Conservation (phyloP, 2,113 vertebrate genomes). For the Lonchura striata region DNA sequence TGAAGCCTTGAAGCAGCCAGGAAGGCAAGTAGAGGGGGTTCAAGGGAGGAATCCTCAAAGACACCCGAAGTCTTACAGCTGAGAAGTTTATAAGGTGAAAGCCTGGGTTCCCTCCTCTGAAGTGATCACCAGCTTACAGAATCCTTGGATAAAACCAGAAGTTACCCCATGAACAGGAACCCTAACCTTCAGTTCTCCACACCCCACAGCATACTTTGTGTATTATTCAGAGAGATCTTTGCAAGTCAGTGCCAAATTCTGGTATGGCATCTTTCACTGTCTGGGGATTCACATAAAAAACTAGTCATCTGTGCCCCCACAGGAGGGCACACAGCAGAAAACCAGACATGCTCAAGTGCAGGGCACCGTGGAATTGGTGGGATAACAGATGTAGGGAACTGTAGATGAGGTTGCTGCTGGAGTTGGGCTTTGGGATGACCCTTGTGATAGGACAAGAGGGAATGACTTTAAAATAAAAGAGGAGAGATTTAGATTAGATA, state of each 20-base stretch:
- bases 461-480: neutral
- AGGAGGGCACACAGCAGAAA: neutral
- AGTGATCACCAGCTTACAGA: neutral
- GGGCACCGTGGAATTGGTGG: neutral
- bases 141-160: neutral
- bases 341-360: neutral
- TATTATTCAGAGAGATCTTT: neutral
- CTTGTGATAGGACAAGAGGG: neutral
- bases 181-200: neutral
- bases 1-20: neutral
- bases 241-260: neutral
- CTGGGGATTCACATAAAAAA: neutral
- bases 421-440: neutral
- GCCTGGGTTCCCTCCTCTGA: neutral
- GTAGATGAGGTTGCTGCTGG: neutral
- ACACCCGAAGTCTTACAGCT: neutral
- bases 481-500: neutral
- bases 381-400: neutral
- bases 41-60: neutral
- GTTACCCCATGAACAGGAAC: neutral
- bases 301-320: neutral
- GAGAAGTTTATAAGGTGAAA: neutral
- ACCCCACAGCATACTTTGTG: neutral
- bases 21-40: neutral
- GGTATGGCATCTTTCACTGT: neutral